phyloP scores from a whole-genome alignment of 2,888 invertebrate species.

The Taenaris catops region DNA sequence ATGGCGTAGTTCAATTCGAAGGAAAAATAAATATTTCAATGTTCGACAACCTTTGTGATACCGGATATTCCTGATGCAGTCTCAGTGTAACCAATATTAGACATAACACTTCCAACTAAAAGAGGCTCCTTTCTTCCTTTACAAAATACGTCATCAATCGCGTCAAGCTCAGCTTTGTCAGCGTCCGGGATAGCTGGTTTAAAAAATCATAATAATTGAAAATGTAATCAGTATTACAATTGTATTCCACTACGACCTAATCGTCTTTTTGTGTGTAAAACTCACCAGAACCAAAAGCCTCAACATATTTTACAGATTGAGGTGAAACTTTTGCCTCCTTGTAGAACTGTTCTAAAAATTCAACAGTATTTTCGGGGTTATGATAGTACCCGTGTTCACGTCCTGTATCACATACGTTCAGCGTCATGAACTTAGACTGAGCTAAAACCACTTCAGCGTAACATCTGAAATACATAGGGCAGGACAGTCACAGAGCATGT shows the following conservation, averaged over 20 bases:
- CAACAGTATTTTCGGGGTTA: conserved; percentile 26
- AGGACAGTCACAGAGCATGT: too few species aligned
- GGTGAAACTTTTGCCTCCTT: conserved; percentile 79
- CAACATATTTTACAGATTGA: conserved; percentile 78
- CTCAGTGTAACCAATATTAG: conserved; percentile 51
- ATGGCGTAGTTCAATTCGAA: too few species aligned
- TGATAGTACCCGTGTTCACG: conserved; percentile 32
- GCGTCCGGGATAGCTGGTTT: conserved; percentile 58
- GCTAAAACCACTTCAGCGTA: conserved; percentile 3
- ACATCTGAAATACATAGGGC: neutral
- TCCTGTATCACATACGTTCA: conserved; percentile 19
- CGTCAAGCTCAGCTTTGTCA: conserved; percentile 82
- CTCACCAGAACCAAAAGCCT: conserved; percentile 83
- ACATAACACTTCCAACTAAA: conserved; percentile 64
- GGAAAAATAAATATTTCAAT: too few species aligned
- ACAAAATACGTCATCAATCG: conserved; percentile 78
- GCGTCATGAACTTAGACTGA: neutral
- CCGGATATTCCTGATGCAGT: conserved; percentile 68
- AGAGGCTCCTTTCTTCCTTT: conserved; percentile 74
- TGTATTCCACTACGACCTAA: too few species aligned
- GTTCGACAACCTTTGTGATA: conserved; percentile 72
- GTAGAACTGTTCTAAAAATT: conserved; percentile 57
- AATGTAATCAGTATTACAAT: neutral
- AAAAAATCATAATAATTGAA: neutral
- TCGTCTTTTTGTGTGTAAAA: too few species aligned